phyloP scores from a whole-genome alignment of 1,140 invertebrate species.

The fruit fly (Drosophila melanogaster) region DNA sequence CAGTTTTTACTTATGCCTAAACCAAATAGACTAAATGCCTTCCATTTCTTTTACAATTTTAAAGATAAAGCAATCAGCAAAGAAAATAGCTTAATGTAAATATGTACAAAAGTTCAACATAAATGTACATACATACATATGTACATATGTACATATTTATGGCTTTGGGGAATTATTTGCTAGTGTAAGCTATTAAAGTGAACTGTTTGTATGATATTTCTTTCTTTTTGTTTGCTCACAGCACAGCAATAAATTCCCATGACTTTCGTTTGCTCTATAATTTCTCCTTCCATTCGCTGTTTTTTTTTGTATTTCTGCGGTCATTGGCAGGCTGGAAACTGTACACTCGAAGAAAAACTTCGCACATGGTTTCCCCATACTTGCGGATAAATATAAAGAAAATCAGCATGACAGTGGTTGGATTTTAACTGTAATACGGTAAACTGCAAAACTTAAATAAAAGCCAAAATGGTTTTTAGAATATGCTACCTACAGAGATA shows the following conservation, averaged over 20 bases:
- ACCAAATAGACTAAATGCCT: too few species aligned
- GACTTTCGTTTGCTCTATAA: conserved; percentile 17
- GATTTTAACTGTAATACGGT: too few species aligned
- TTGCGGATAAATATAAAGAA: too few species aligned
- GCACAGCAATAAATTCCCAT: conserved; percentile 23
- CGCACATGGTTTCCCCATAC: too few species aligned
- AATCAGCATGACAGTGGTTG: too few species aligned
- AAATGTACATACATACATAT: not conserved
- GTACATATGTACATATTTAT: not conserved
- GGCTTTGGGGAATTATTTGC: conserved; percentile 10
- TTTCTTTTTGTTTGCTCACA: conserved; percentile 2
- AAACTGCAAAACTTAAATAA: too few species aligned
- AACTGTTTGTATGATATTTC: conserved; percentile 5
- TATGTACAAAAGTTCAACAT: not conserved
- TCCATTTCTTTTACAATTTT: too few species aligned
- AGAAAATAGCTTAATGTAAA: too few species aligned
- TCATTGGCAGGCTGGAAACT: conserved; percentile 14
- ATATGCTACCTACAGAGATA: too few species aligned
- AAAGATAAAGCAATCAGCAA: too few species aligned
- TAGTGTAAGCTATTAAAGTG: conserved; percentile 3
- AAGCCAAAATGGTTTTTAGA: too few species aligned
- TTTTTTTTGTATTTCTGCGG: conserved; percentile 22
- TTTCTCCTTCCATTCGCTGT: not conserved
- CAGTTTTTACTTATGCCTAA: too few species aligned
- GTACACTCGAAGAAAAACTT: not conserved